A percentile compares a stretch with the other conserved stretches of the same genome.
phyloP scores from a whole-genome alignment of 2,888 invertebrate species.

The Crocallis elinguaria region DNA sequence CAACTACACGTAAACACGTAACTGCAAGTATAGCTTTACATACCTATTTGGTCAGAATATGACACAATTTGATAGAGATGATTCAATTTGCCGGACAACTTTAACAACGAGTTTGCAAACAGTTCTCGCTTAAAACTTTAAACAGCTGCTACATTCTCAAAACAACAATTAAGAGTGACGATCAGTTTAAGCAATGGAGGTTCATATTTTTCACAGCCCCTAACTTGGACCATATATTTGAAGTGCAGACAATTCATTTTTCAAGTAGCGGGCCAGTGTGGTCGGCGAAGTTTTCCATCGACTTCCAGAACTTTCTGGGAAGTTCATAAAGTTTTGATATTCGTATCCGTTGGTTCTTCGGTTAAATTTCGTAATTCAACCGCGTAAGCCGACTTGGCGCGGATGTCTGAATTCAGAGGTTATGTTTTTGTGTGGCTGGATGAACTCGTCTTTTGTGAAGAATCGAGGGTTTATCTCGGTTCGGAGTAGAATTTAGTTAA shows the following conservation, averaged over 20 bases:
- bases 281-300: slow-evolving; percentile 60
- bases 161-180: slow-evolving; percentile 18
- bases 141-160: slow-evolving; percentile 5
- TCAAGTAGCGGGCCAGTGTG: slow-evolving; percentile 66
- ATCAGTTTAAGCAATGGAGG: slow-evolving; percentile 43
- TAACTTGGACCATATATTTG: slow-evolving; percentile 75
- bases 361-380: slow-evolving; percentile 68
- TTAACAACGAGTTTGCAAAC: neutral
- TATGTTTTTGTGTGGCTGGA: slow-evolving; percentile 24
- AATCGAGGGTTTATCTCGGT: slow-evolving; percentile 18
- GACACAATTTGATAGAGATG: too few relatives aligned
- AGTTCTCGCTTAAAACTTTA: slow-evolving; percentile 6
- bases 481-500: slow-evolving; percentile 5
- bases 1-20: too few relatives aligned
- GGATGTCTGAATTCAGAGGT: slow-evolving; percentile 38
- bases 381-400: slow-evolving; percentile 49
- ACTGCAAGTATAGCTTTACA: too few relatives aligned
- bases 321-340: slow-evolving; percentile 69
- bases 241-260: slow-evolving; percentile 82
- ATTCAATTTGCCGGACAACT: too few relatives aligned
- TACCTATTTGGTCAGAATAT: too few relatives aligned
- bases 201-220: slow-evolving; percentile 63
- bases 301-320: slow-evolving; percentile 55
- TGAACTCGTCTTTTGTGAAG: slow-evolving; percentile 26
- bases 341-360: slow-evolving; percentile 67